Base-by-base conservation (phyloP, 37 sponge, comb jelly and placozoan genomes). In the Cliona cf. orientalis region DNA sequence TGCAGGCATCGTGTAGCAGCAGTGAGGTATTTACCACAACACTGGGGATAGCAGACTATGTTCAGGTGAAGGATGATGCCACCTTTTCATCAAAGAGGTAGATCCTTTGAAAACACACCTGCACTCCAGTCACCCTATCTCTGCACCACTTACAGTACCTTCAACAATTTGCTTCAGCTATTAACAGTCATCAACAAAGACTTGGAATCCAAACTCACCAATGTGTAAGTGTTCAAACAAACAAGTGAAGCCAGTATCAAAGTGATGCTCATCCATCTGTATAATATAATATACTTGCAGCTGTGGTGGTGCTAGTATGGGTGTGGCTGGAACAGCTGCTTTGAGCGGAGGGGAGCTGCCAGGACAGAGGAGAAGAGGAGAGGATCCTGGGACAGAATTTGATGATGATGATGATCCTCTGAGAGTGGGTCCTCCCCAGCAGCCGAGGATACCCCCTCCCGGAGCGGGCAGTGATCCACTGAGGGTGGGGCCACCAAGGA, bases 111-210 rank as follows among this genome's bases (percentile, higher is more conserved):
- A 12, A 21, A 26, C 42, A 9, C 19, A 28, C 0, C 25, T 37
- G 3, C 6, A 25, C 17, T 4, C 14, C 19, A 25, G 26, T 32
- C 31, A 23, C 23, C 58, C 32, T 74, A 7, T 42, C 39, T 19
- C 38, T 67, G 26, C 42, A 29, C 72, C 1, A 44, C 43, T 75
- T 25, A 1, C 44, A 89, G 85, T 6, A 57, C 58, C 0, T 89
- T 71, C 74, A 64, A 53, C 7, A 77, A 89, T 40, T 74, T 79
- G 1, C 59, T 76, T 0, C 66, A 84, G 60, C 79, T 89, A 23
- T 35, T 89, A 14, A 55, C 85, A 3, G 46, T 49, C 42, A 58
- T 89, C 17, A 77, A 84, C 46, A 83, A 84, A 72, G 80, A 84
- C 28, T 70, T 89, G 2, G 49, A 77, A 28, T 11, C 75, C 34